Base-by-base conservation (phyloP, 2,888 invertebrate species). In the Alitta virens region DNA sequence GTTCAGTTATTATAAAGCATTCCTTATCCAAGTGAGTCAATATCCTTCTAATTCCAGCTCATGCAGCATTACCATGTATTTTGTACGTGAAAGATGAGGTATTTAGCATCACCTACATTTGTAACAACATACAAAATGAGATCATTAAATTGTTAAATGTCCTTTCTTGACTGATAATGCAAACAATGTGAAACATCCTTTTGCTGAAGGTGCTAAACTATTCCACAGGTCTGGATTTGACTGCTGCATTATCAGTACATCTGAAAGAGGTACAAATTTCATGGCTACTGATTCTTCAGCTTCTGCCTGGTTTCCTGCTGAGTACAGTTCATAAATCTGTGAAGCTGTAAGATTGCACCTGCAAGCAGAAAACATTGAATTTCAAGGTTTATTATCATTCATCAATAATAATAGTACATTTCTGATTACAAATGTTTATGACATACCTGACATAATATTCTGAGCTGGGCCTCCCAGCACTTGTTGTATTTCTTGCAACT, bases 391-490 rank as follows among this genome's bases (percentile, higher is more conserved):
- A 33, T 16, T 33, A 16, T 12, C 5, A 33, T 16, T 16, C 9
- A 18, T 16, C 12, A 18, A 9, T 50, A 16, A 21, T 16, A 50
- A 50, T 16, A 50, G 50, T 50, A 9, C 12, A 50, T 16, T 9
- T 9, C 18, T 18, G 18, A 50, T 21, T 18, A n/a, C n/a, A n/a
- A n/a, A n/a, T n/a, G n/a, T n/a, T n/a, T n/a, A n/a, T n/a, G n/a
- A n/a, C n/a, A n/a, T 67, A 83, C 83, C 72, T 75, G 33, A 81
- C 74, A 52, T 78, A 70, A 69, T 83, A 83, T 67, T 82, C 82
- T 12, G 78, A 66, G 56, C 81, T 80, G 5, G 82, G 81, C 71
- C 82, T 74, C 24, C 79, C 79, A 23, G 74, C 78, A 65, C 77
- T 77, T 14, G 76, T 74, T 3, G 72, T 72, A 69, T 81, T 82